Conservation (phyloP, 2,113 vertebrate genomes). For the Mus pahari region DNA sequence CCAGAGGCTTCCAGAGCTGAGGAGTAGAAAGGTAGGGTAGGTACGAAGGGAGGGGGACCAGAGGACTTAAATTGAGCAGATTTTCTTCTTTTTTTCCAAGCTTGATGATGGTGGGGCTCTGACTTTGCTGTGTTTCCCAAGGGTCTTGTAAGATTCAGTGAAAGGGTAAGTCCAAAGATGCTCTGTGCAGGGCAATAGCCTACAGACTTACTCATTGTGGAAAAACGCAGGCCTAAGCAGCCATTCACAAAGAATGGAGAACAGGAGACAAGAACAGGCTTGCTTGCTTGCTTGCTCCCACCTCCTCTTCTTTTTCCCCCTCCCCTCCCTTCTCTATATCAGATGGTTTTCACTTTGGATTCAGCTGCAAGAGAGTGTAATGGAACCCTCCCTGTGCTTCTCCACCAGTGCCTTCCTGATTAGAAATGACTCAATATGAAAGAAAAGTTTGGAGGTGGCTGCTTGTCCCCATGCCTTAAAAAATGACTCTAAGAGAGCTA, state of each 20-base stretch:
- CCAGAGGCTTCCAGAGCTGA: not conserved
- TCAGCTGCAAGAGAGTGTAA: constrained; percentile 28
- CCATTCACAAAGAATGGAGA: not conserved
- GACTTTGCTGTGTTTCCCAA: not conserved
- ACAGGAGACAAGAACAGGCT: constrained; percentile 23
- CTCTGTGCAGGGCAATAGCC: not conserved
- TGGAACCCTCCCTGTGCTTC: constrained; percentile 31
- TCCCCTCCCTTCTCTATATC: not conserved
- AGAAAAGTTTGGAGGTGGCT: constrained; percentile 59
- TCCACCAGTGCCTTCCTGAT: constrained; percentile 43
- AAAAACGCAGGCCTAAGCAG: not conserved
- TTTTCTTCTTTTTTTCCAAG: not conserved
- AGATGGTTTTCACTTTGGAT: constrained; percentile 59
- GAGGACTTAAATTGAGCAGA: not conserved
- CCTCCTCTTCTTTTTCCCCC: not conserved
- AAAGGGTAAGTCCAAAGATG: constrained; percentile 13
- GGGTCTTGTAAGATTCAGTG: constrained; percentile 3
- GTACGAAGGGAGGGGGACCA: not conserved
- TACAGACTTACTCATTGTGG: constrained; percentile 30
- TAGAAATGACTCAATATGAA: constrained; percentile 74
- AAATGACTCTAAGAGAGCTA: constrained; percentile 51
- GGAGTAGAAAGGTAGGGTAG: not conserved
- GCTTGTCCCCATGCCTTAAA: constrained; percentile 64
- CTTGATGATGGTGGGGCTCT: not conserved
- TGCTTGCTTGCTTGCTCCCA: not conserved